phyloP scores from a whole-genome alignment of 1,140 invertebrate species.

The Drusus annulatus region DNA sequence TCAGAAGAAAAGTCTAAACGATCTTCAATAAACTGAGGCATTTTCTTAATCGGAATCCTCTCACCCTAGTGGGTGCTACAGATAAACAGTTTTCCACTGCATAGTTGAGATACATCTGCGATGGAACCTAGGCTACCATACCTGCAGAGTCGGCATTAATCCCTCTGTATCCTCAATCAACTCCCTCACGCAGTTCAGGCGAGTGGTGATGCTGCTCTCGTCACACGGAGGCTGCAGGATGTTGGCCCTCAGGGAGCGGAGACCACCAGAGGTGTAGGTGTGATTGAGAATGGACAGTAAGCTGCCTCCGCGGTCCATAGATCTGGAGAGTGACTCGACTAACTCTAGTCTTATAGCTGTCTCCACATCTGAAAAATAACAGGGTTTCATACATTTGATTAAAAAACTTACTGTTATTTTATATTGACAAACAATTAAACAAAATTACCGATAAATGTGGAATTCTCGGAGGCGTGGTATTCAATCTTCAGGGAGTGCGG shows the following conservation, averaged over 20 bases:
- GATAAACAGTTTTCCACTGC: no score
- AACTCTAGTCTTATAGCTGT: constrained; percentile 83
- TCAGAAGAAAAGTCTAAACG: no score
- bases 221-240: constrained; percentile 88
- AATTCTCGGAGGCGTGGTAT: constrained; percentile 86
- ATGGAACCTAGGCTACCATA: constrained; percentile 32
- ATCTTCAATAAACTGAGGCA: no score
- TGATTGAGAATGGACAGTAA: constrained; percentile 85
- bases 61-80: no score
- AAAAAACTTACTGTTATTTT: no score
- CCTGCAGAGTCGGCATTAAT: constrained; percentile 71
- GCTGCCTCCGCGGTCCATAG: constrained; percentile 67
- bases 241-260: constrained; percentile 81
- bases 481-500: constrained; percentile 85
- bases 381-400: no score
- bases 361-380: constrained; percentile 74
- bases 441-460: constrained; percentile 85
- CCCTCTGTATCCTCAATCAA: constrained; percentile 78
- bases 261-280: constrained; percentile 84
- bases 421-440: background rate
- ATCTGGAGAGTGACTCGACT: constrained; percentile 70
- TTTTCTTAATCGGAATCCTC: no score
- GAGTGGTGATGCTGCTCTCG: constrained; percentile 75
- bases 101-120: no score
- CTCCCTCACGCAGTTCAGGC: constrained; percentile 83